These are phyloP conservation scores for Tetragnatha versicolor DNA, from an alignment of 1,140 invertebrate genomes.

Conservation along the genomic window DNA sequence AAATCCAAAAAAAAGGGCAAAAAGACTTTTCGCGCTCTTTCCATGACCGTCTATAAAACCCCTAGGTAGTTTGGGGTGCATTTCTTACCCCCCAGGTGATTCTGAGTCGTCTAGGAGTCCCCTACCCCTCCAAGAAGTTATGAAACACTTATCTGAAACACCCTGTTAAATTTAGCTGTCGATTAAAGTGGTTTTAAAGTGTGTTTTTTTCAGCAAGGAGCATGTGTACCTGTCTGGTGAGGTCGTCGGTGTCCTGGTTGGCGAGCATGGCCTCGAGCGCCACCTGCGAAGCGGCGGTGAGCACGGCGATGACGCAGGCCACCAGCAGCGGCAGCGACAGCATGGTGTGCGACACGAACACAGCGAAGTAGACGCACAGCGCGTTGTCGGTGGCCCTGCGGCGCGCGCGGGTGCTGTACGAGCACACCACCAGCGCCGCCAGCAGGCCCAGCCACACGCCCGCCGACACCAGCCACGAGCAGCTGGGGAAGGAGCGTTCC, in stretches of 20 bases:
- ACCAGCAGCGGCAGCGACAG: conserved; percentile 58
- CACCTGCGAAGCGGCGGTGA: conserved; percentile 59
- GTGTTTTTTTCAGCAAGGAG: no score
- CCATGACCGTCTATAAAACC: no score
- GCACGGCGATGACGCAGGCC: conserved; percentile 58
- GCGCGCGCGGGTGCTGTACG: conserved; percentile 43
- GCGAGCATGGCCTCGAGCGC: conserved; percentile 58
- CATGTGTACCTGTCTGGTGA: conserved; percentile 58
- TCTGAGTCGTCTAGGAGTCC: no score
- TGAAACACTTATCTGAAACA: no score
- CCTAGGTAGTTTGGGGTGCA: no score
- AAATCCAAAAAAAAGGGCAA: no score
- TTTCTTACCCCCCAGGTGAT: no score
- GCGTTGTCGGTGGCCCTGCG: conserved; percentile 58
- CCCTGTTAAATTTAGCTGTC: no score
- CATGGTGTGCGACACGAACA: conserved; percentile 62
- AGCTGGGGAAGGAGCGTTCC: conserved; percentile 55
- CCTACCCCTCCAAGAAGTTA: no score
- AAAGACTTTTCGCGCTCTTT: no score
- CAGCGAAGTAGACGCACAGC: conserved; percentile 60
- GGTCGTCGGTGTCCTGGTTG: conserved; percentile 52
- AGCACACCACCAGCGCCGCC: conserved; percentile 55
- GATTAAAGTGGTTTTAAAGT: no score
- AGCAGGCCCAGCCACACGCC: conserved; percentile 58
- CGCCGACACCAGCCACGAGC: conserved; percentile 56